These are phyloP conservation scores for Mesoclemmys tuberculata DNA, from an alignment of 2,113 vertebrate species.

Conservation along the genomic window DNA sequence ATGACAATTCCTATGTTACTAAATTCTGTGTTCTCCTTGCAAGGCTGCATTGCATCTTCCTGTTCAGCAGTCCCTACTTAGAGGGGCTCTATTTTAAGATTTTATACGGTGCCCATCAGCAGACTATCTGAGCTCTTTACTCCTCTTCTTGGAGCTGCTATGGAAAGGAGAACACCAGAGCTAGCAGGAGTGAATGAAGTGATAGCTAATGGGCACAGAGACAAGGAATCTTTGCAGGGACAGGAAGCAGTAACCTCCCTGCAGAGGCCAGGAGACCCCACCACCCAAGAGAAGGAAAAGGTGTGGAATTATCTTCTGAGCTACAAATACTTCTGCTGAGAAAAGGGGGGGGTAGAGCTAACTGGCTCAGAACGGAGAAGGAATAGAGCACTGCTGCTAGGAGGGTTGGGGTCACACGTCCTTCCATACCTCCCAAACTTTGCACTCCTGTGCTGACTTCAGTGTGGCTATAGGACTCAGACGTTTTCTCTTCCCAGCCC, in stretches of 20 bases:
- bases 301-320: background rate
- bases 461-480: background rate
- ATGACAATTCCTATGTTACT: background rate
- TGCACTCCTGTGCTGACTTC: background rate
- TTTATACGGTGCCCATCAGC: background rate
- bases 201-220: background rate
- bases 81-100: background rate
- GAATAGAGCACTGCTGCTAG: accelerated
- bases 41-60: background rate
- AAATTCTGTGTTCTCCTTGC: background rate
- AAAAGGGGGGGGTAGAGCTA: background rate
- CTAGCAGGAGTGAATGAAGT: background rate
- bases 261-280: background rate
- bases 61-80: background rate
- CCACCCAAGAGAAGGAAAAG: background rate
- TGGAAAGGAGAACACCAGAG: background rate
- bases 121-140: background rate
- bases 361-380: accelerated
- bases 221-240: background rate
- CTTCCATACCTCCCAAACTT: background rate
- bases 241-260: background rate
- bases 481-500: background rate
- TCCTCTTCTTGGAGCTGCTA: background rate
- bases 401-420: background rate
- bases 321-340: background rate